A percentile compares a stretch with the other conserved stretches of the same genome.
These are phyloP conservation scores for Nettapus auritus DNA, from an alignment of 2,113 vertebrate genomes.

Conservation along the genomic window DNA sequence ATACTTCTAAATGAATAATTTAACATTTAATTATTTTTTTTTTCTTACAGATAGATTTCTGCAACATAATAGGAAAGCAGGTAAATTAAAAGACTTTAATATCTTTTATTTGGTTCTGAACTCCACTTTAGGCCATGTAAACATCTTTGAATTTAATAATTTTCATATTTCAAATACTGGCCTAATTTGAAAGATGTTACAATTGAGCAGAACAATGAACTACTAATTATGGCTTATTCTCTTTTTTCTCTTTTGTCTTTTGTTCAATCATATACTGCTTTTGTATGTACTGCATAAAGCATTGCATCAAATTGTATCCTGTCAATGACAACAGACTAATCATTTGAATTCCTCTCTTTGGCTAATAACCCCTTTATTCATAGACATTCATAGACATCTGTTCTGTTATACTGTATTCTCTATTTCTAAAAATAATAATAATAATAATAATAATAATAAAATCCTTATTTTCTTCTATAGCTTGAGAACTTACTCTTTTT, in stretches of 20 bases:
- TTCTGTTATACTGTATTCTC: conserved; percentile 10
- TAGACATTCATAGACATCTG: conserved; percentile 46
- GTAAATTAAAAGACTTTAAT: neutral
- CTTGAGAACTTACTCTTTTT: neutral
- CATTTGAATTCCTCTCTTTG: conserved; percentile 51
- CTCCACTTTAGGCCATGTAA: neutral
- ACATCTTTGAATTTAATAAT: conserved; percentile 26
- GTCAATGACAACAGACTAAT: conserved; percentile 39
- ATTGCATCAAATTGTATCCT: conserved; percentile 21
- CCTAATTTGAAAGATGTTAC: conserved; percentile 48
- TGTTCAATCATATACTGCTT: conserved; percentile 6
- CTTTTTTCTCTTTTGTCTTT: conserved; percentile 28
- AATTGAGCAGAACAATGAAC: conserved; percentile 47
- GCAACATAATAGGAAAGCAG: neutral
- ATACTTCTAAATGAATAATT: neutral
- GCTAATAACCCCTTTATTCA: conserved; percentile 44
- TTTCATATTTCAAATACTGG: conserved; percentile 50
- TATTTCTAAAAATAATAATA: neutral
- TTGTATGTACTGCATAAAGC: neutral
- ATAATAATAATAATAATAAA: neutral
- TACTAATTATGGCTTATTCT: conserved; percentile 42
- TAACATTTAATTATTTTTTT: too few relatives aligned
- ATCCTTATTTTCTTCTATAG: neutral
- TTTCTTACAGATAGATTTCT: neutral
- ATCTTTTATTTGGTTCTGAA: neutral